These are phyloP conservation scores for Dromaius novaehollandiae DNA, from an alignment of 2,113 vertebrate species.

Conservation along the genomic window DNA sequence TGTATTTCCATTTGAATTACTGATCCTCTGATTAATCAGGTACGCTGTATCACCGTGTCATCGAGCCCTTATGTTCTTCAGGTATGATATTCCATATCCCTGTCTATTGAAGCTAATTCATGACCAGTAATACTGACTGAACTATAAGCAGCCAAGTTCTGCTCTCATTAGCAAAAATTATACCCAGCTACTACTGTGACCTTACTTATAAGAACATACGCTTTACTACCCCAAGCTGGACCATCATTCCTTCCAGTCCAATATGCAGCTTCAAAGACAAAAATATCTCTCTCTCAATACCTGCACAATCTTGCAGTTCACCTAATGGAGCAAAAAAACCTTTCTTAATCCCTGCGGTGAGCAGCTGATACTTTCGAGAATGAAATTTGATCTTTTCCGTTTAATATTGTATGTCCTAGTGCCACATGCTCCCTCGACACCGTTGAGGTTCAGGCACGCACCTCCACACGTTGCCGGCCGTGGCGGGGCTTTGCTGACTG, in stretches of 20 bases:
- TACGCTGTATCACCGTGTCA: not conserved
- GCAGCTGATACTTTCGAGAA: not conserved
- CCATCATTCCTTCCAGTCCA: not conserved
- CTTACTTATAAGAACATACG: not conserved
- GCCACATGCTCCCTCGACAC: not conserved
- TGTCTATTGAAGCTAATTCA: not conserved
- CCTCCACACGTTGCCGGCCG: not conserved
- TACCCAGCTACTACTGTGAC: not conserved
- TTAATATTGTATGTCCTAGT: not conserved
- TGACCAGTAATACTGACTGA: not conserved
- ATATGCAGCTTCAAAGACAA: not conserved
- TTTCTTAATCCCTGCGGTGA: not conserved
- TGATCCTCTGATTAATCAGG: slow-evolving; percentile 4
- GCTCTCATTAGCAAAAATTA: slow-evolving; percentile 42
- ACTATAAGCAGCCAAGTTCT: slow-evolving; percentile 3
- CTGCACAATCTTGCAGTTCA: not conserved
- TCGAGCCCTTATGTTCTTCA: not conserved
- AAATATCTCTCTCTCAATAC: not conserved
- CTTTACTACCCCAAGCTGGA: not conserved
- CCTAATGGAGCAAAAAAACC: not conserved
- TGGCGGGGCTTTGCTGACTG: not conserved
- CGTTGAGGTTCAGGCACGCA: not conserved
- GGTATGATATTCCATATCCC: not conserved
- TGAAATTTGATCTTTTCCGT: not conserved
- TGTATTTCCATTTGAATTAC: slow-evolving; percentile 4